Evolutionary conservation across 2,797 vertebrate species (phyloP).

Genomic region (Sylvilagus floridanus): DNA sequence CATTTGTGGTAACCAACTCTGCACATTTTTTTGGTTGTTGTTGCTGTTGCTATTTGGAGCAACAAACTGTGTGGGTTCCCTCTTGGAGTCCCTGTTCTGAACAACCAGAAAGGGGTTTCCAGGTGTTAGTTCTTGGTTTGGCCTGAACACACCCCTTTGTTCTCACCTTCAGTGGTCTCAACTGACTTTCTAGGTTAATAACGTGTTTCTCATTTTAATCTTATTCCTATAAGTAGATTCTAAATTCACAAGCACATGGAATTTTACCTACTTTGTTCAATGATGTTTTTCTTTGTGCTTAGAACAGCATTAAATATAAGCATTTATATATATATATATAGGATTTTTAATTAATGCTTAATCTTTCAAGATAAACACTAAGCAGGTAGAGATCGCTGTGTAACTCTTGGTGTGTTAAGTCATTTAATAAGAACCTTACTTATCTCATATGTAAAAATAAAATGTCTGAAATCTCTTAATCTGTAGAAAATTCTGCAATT

Average conservation of each 20-base stretch:
- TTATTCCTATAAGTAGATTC: not conserved
- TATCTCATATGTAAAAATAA: not conserved
- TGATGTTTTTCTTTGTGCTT: constrained; percentile 1
- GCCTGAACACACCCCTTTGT: too few species aligned
- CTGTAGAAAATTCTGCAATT: not conserved
- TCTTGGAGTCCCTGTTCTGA: too few species aligned
- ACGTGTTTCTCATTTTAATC: not conserved
- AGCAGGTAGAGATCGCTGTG: not conserved
- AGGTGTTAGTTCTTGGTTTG: too few species aligned
- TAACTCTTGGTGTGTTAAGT: not conserved
- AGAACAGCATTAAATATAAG: not conserved
- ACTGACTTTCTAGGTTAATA: not conserved
- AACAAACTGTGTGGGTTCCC: too few species aligned
- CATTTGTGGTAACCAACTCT: too few species aligned
- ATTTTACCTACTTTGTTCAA: not conserved
- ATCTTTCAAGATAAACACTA: not conserved
- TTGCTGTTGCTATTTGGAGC: too few species aligned
- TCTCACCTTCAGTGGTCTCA: too few species aligned
- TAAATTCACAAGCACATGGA: not conserved
- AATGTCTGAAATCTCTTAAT: not conserved
- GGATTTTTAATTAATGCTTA: not conserved
- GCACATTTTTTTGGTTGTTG: too few species aligned
- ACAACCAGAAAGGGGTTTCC: too few species aligned
- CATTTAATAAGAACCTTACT: not conserved
- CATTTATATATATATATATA: not conserved